These are phyloP conservation scores for Troides aeacus DNA, from an alignment of 2,888 invertebrate genomes.

Conservation along the genomic window DNA sequence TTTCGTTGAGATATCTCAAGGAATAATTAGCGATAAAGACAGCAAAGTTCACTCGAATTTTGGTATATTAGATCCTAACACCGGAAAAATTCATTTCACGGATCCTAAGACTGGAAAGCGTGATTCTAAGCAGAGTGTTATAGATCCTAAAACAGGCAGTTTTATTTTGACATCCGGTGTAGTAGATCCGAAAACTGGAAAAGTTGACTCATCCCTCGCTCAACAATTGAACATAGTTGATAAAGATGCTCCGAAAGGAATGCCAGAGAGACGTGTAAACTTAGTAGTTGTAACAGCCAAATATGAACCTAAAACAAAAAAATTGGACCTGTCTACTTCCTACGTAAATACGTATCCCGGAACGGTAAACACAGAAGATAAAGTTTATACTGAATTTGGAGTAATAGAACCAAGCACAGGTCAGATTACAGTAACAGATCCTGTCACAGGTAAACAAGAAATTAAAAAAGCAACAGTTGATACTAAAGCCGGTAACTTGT, in stretches of 20 bases:
- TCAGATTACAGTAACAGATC: slow-evolving; percentile 79
- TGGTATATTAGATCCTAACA: slow-evolving; percentile 81
- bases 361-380: slow-evolving; percentile 68
- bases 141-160: slow-evolving; percentile 79
- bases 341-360: slow-evolving; percentile 66
- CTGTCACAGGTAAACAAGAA: slow-evolving; percentile 82
- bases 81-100: slow-evolving; percentile 78
- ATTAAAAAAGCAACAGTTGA: slow-evolving; percentile 82
- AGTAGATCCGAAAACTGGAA: slow-evolving; percentile 82
- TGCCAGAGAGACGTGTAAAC: slow-evolving; percentile 72
- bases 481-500: slow-evolving; percentile 81
- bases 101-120: slow-evolving; percentile 82
- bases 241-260: slow-evolving; percentile 67
- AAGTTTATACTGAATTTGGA: slow-evolving; percentile 80
- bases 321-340: slow-evolving; percentile 74
- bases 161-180: slow-evolving; percentile 81
- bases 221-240: slow-evolving; percentile 74
- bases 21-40: slow-evolving; percentile 84
- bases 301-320: slow-evolving; percentile 79
- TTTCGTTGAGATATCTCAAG: slow-evolving; percentile 73
- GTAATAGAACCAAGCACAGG: slow-evolving; percentile 79
- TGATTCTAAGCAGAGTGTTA: slow-evolving; percentile 80
- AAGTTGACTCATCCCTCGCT: slow-evolving; percentile 83
- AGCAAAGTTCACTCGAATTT: slow-evolving; percentile 84
- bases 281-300: slow-evolving; percentile 79